Evolutionary conservation across 2,113 vertebrate species (phyloP).

Genomic region (Percopsis transmontana): DNA sequence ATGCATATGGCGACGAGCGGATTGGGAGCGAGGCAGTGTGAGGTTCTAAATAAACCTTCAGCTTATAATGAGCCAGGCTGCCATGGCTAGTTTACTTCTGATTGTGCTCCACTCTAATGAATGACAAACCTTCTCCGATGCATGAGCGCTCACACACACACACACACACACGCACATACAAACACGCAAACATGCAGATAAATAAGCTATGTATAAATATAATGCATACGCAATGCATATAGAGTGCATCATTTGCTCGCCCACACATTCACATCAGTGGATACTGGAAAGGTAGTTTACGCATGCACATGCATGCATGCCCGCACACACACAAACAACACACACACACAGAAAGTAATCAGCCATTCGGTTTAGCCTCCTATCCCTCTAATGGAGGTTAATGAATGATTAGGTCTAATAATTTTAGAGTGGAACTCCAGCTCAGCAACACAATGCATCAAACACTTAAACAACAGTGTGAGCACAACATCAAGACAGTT

Average conservation of each 20-base stretch:
- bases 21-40: constrained; percentile 86
- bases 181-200: constrained; percentile 27
- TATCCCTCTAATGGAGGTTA: constrained; percentile 78
- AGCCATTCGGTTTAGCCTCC: constrained; percentile 75
- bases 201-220: constrained; percentile 1
- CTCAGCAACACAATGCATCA: constrained; percentile 59
- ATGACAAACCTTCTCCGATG: constrained; percentile 69
- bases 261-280: constrained; percentile 10
- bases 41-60: constrained; percentile 89
- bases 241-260: constrained; percentile 23
- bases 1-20: constrained; percentile 92
- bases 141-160: constrained; percentile 23
- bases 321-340: neutral
- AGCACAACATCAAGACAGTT: constrained; percentile 19
- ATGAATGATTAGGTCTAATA: constrained; percentile 77
- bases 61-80: constrained; percentile 82
- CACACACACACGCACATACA: constrained; percentile 29
- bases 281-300: neutral
- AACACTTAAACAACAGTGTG: constrained; percentile 26
- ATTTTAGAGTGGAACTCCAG: constrained; percentile 70
- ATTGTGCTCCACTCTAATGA: constrained; percentile 79
- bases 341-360: constrained; percentile 59
- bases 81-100: constrained; percentile 83
- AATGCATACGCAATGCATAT: constrained; percentile 24
- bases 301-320: constrained; percentile 12